A percentile compares a stretch with the other conserved stretches of the same genome.
Conservation (phyloP, 30 jellyfish, hydroid and myxozoan genomes). For the Cassiopea xamachana region DNA sequence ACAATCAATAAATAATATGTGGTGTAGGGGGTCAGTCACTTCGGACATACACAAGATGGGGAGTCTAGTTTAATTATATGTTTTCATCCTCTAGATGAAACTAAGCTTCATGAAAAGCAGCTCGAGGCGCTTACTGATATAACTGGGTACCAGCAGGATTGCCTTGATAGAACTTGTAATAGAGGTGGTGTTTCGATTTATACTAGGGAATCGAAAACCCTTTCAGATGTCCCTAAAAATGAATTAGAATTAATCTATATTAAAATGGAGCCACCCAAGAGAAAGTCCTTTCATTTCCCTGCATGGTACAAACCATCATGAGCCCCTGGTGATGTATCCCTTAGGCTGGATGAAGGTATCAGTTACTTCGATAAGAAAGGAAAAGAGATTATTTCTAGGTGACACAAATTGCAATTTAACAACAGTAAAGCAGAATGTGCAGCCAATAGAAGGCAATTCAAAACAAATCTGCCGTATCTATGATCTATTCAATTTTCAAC, state of each 20-base stretch:
- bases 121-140: background rate
- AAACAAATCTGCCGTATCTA: conserved; percentile 9
- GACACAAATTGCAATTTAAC: conserved; percentile 4
- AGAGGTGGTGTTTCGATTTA: background rate
- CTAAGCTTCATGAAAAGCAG: background rate
- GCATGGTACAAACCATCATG: background rate
- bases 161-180: background rate
- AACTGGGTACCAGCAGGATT: background rate
- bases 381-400: background rate
- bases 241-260: background rate
- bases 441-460: background rate
- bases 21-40: background rate
- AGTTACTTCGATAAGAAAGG: conserved; percentile 1
- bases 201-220: background rate
- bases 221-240: background rate
- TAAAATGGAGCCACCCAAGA: background rate
- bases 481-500: conserved; percentile 40
- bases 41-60: background rate
- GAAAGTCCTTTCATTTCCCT: background rate
- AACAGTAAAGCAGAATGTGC: background rate
- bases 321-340: background rate
- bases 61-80: background rate
- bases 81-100: background rate
- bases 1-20: no score
- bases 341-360: background rate